phyloP scores from a whole-genome alignment of 1,140 invertebrate species.

The Drosophila fuyamai region DNA sequence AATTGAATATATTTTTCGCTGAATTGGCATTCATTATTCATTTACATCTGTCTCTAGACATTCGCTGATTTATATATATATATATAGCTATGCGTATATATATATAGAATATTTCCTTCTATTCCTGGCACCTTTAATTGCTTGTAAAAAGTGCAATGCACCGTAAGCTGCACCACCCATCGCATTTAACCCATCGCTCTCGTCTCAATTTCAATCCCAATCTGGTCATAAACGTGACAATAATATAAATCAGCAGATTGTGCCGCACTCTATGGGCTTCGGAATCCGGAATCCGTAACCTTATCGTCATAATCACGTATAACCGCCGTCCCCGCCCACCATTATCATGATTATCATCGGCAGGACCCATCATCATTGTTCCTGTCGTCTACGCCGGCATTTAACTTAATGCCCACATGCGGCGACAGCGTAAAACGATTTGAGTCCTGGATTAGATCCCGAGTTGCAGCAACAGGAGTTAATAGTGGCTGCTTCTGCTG shows the following conservation, averaged over 20 bases:
- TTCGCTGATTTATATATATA: background rate
- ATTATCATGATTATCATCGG: slow-evolving; percentile 29
- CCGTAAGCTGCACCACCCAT: slow-evolving; percentile 13
- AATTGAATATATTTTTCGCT: slow-evolving; percentile 75
- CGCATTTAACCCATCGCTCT: slow-evolving; percentile 13
- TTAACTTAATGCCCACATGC: slow-evolving; percentile 75
- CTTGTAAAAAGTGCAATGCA: slow-evolving; percentile 64
- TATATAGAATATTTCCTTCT: background rate
- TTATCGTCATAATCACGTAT: slow-evolving; percentile 45
- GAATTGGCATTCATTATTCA: slow-evolving; percentile 82
- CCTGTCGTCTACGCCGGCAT: slow-evolving; percentile 54
- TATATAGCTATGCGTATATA: background rate
- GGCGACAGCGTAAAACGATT: slow-evolving; percentile 70
- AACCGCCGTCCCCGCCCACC: slow-evolving; percentile 1
- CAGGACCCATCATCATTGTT: slow-evolving; percentile 30
- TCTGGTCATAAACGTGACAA: slow-evolving; percentile 75
- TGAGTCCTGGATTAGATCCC: slow-evolving; percentile 54
- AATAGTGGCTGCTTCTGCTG: background rate
- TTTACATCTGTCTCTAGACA: slow-evolving; percentile 65
- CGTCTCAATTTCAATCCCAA: slow-evolving; percentile 63
- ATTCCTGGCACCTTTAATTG: slow-evolving; percentile 53
- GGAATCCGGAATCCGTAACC: slow-evolving; percentile 10
- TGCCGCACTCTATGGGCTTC: slow-evolving; percentile 22
- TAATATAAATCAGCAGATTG: slow-evolving; percentile 76
- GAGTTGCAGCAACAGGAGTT: slow-evolving; percentile 28